Conservation (phyloP, 2,888 invertebrate genomes). For the Camptogramma bilineatum region DNA sequence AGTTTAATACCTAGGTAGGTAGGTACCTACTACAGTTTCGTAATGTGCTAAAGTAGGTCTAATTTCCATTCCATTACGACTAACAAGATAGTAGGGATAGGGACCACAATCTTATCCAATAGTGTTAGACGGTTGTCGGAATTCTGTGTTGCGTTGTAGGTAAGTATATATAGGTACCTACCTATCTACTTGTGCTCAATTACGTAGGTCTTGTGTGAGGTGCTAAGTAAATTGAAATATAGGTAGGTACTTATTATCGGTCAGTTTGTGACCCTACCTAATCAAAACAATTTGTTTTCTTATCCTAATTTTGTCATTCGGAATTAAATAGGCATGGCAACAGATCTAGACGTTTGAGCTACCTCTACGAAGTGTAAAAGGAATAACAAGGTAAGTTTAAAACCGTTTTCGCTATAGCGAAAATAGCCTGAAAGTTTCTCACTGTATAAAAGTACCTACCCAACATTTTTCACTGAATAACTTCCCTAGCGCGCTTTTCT, state of each 20-base stretch:
- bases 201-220: not conserved
- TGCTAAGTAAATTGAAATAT: not conserved
- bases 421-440: not conserved
- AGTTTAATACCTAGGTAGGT: not conserved
- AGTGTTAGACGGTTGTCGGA: slow-evolving; percentile 14
- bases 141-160: slow-evolving; percentile 1
- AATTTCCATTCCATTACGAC: slow-evolving; percentile 1
- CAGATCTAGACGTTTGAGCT: too few relatives aligned
- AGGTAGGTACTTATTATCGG: too few relatives aligned
- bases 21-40: not conserved
- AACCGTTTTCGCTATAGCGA: not conserved
- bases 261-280: too few relatives aligned
- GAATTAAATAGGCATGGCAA: too few relatives aligned
- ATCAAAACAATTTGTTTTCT: too few relatives aligned
- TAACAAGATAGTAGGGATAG: not conserved
- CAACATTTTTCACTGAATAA: slow-evolving; percentile 30
- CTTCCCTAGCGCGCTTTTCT: slow-evolving; percentile 24
- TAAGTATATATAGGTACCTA: too few relatives aligned
- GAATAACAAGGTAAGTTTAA: not conserved
- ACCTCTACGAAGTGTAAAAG: not conserved
- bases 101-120: slow-evolving; percentile 24
- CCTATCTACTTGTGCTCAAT: not conserved
- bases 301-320: too few relatives aligned
- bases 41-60: not conserved
- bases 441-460: slow-evolving; percentile 4